Percentiles rank a stretch among this genome's conserved stretches.
These are phyloP conservation scores for Sceloporus tristichus DNA, from an alignment of 2,113 vertebrate species.

Conservation along the genomic window DNA sequence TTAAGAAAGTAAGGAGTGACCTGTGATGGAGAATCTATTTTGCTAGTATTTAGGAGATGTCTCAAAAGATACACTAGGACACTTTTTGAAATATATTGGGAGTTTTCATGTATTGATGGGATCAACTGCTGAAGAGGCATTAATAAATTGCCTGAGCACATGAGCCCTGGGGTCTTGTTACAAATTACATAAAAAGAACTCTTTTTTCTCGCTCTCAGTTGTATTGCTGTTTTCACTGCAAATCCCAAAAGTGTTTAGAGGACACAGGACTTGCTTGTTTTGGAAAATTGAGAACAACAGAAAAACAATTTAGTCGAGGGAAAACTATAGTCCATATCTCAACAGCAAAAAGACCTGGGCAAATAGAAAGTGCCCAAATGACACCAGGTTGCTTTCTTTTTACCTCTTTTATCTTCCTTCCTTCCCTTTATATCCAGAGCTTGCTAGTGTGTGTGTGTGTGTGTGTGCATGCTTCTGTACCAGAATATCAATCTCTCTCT, in stretches of 20 bases:
- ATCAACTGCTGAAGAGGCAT: conserved; percentile 31
- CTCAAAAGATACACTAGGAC: conserved; percentile 35
- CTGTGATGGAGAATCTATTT: conserved; percentile 46
- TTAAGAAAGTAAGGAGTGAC: conserved; percentile 15
- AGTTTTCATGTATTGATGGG: conserved; percentile 10
- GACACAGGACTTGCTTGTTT: not conserved
- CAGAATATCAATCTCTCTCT: too few species aligned
- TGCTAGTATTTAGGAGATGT: conserved; percentile 29
- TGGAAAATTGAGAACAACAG: conserved; percentile 2
- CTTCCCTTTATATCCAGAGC: too few species aligned
- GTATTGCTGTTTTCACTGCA: not conserved
- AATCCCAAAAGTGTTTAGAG: not conserved
- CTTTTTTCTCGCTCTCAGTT: not conserved
- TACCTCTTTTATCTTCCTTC: not conserved
- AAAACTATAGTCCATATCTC: not conserved
- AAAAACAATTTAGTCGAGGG: not conserved
- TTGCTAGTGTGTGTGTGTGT: too few species aligned
- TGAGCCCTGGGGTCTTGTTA: not conserved
- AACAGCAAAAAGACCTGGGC: not conserved
- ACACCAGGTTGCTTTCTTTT: not conserved
- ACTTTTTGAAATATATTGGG: conserved; percentile 5
- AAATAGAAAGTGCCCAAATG: not conserved
- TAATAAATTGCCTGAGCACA: not conserved
- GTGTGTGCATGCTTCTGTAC: too few species aligned
- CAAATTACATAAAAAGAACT: not conserved